Conservation (phyloP, 2,797 vertebrate genomes). For the Dendrocincla tyrannina region DNA sequence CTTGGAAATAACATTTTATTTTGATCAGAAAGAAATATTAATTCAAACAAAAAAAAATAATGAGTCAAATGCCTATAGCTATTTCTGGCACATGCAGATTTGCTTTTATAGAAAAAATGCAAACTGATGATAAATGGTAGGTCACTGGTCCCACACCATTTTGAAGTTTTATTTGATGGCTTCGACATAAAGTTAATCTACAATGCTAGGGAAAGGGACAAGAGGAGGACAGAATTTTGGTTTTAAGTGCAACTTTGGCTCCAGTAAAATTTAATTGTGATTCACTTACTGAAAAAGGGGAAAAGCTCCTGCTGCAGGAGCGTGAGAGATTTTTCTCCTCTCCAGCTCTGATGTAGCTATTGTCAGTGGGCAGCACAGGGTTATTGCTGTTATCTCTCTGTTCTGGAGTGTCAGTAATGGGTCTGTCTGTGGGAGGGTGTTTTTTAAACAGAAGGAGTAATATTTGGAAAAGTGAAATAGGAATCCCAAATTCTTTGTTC, state of each 20-base stretch:
- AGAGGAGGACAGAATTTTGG: background rate
- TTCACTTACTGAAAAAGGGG: background rate
- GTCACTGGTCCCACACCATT: background rate
- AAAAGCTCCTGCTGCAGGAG: background rate
- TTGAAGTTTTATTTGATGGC: conserved; percentile 6
- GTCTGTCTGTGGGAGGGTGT: background rate
- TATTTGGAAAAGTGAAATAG: background rate
- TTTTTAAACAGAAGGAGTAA: background rate
- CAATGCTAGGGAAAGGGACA: background rate
- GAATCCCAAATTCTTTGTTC: background rate
- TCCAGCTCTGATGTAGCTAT: background rate
- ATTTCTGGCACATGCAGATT: conserved; percentile 18
- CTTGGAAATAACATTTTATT: conserved; percentile 59
- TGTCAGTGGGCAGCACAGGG: background rate
- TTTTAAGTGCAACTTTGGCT: background rate
- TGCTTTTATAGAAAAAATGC: background rate
- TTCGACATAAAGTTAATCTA: background rate
- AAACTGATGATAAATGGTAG: conserved; percentile 8
- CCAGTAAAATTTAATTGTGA: background rate
- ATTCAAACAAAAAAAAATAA: conserved; percentile 49
- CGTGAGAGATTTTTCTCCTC: background rate
- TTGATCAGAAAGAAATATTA: conserved; percentile 48
- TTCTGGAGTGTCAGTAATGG: background rate
- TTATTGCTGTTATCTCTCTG: background rate
- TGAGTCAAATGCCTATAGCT: conserved; percentile 43